Percentiles rank a stretch among this genome's conserved stretches.
phyloP scores from a whole-genome alignment of 2,113 vertebrate species.

The Cavia porcellus region DNA sequence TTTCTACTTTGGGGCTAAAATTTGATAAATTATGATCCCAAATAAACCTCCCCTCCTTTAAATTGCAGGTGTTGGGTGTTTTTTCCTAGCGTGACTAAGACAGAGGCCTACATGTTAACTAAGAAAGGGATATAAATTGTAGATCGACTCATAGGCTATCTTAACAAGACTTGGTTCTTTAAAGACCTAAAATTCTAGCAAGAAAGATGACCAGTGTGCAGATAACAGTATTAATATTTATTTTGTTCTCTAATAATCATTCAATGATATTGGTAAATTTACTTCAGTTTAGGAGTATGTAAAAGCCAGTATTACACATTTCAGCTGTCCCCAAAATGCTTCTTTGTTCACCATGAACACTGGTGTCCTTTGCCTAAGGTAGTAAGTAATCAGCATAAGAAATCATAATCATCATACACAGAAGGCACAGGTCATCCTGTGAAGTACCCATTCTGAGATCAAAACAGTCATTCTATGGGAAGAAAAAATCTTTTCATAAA shows the following conservation, averaged over 20 bases:
- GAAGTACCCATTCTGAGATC: constrained; percentile 66
- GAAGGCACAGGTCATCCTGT: background rate
- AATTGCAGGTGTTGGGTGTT: background rate
- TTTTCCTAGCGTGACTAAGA: background rate
- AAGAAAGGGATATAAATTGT: background rate
- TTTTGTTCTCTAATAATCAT: constrained; percentile 46
- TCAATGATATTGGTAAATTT: constrained; percentile 34
- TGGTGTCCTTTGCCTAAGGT: constrained; percentile 52
- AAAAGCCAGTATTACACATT: constrained; percentile 25
- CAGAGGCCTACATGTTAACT: background rate
- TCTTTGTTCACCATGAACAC: background rate
- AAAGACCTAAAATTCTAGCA: constrained; percentile 48
- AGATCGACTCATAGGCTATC: background rate
- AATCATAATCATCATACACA: constrained; percentile 57
- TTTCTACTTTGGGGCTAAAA: background rate
- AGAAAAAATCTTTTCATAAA: constrained; percentile 72
- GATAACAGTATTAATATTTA: constrained; percentile 36
- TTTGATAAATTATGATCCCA: background rate
- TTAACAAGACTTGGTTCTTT: background rate
- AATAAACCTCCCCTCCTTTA: background rate
- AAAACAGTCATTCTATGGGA: constrained; percentile 21
- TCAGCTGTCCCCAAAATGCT: constrained; percentile 39
- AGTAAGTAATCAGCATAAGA: constrained; percentile 68
- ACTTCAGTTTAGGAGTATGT: background rate
- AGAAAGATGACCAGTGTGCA: constrained; percentile 32